Evolutionary conservation across 2,113 vertebrate species (phyloP).

Genomic region (Lagopus leucura): DNA sequence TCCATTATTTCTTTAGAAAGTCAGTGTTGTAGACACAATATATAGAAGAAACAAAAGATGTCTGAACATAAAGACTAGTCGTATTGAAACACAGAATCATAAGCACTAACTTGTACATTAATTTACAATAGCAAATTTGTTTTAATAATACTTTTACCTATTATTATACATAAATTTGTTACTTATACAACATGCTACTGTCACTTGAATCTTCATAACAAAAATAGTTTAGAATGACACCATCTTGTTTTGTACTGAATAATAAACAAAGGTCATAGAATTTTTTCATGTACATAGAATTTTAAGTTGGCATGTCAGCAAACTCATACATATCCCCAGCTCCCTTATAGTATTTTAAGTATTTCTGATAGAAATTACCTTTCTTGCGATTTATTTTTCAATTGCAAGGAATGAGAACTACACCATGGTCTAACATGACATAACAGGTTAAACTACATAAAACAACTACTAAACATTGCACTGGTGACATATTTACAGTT

Average conservation of each 20-base stretch:
- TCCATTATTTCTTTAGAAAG: not conserved
- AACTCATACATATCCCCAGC: not conserved
- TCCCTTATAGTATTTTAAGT: not conserved
- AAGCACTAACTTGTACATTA: not conserved
- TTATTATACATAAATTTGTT: not conserved
- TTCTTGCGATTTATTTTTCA: not conserved
- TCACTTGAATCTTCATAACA: not conserved
- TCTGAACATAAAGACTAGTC: no score
- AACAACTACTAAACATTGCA: not conserved
- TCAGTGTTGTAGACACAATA: not conserved
- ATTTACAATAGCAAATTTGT: not conserved
- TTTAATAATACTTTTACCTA: not conserved
- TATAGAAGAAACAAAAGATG: not conserved
- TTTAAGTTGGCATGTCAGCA: not conserved
- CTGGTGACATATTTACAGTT: not conserved
- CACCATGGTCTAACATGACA: not conserved
- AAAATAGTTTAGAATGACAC: not conserved
- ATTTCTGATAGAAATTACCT: not conserved
- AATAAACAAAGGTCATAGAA: not conserved
- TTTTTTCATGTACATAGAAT: not conserved
- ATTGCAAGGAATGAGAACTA: not conserved
- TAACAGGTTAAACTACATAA: not conserved
- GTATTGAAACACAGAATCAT: not conserved
- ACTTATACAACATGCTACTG: not conserved
- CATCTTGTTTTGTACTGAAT: not conserved